A percentile compares a stretch with the other conserved stretches of the same genome.
Evolutionary conservation across 1,140 invertebrate species (phyloP).

Genomic region (Radopholus similis): DNA sequence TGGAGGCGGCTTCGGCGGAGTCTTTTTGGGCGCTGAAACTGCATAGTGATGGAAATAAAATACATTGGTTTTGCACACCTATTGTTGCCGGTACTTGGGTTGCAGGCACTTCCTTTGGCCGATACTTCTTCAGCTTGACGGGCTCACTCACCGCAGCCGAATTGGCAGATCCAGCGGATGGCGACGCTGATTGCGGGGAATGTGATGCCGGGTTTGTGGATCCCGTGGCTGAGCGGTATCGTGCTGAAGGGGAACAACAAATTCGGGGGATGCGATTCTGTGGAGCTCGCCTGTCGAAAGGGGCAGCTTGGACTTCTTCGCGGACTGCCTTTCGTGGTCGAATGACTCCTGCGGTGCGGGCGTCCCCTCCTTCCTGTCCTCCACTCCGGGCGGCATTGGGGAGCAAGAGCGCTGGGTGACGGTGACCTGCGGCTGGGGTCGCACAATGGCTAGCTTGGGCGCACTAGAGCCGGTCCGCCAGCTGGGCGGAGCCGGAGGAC

Average conservation of each 20-base stretch:
- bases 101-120: slow-evolving; percentile 3
- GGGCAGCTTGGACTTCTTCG: slow-evolving; percentile 11
- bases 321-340: slow-evolving; percentile 17
- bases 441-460: slow-evolving; percentile 44
- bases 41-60: not conserved
- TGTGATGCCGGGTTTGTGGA: not conserved
- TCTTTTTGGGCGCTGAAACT: not conserved
- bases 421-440: slow-evolving; percentile 44
- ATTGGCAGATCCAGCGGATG: not conserved
- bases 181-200: not conserved
- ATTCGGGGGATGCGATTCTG: not conserved
- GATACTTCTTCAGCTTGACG: slow-evolving; percentile 11
- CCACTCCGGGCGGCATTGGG: slow-evolving; percentile 33
- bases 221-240: slow-evolving; percentile 7
- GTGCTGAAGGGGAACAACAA: not conserved
- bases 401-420: slow-evolving; percentile 35
- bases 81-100: not conserved
- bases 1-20: not conserved
- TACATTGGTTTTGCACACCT: not conserved
- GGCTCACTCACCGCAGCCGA: slow-evolving; percentile 8
- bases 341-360: slow-evolving; percentile 42
- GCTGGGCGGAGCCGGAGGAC: slow-evolving; percentile 1
- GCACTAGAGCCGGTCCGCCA: not conserved
- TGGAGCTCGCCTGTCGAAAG: not conserved
- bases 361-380: not conserved